Conservation (phyloP, 2,113 vertebrate species). For the Typhlomys cinereus region DNA sequence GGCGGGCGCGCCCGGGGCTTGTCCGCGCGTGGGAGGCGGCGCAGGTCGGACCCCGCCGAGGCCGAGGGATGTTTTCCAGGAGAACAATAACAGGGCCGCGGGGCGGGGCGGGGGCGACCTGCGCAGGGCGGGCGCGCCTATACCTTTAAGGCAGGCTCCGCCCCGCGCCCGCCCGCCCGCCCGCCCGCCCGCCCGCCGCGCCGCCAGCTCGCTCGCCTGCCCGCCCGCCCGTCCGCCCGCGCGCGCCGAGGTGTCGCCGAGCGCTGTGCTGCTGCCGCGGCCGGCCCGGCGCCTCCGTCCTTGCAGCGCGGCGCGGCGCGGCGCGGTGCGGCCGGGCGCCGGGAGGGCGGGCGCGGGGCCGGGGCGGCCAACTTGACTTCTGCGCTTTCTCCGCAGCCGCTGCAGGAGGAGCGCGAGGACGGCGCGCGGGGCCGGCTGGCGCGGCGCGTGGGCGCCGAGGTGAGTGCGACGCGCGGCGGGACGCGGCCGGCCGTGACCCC, state of each 20-base stretch:
- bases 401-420: constrained; percentile 86
- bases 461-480: constrained; percentile 80
- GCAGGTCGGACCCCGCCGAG: no score
- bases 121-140: constrained; percentile 35
- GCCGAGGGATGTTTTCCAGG: neutral
- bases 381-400: constrained; percentile 85
- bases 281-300: neutral
- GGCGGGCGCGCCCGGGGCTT: neutral
- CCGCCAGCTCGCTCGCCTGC: constrained; percentile 36
- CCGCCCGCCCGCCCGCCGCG: constrained; percentile 22
- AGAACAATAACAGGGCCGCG: constrained; percentile 28
- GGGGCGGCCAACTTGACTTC: constrained; percentile 49
- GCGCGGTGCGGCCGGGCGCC: neutral
- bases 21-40: neutral
- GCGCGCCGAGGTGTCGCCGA: constrained; percentile 75
- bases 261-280: neutral
- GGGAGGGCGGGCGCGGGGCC: neutral
- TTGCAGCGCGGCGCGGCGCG: accelerated
- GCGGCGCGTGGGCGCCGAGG: constrained; percentile 92
- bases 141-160: constrained; percentile 81
- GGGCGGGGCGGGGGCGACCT: neutral
- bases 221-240: neutral
- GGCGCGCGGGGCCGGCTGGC: constrained; percentile 88
- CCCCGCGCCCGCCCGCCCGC: constrained; percentile 66
- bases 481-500: neutral